Base-by-base conservation (phyloP, 1,140 invertebrate genomes). In the Anastrepha ludens region DNA sequence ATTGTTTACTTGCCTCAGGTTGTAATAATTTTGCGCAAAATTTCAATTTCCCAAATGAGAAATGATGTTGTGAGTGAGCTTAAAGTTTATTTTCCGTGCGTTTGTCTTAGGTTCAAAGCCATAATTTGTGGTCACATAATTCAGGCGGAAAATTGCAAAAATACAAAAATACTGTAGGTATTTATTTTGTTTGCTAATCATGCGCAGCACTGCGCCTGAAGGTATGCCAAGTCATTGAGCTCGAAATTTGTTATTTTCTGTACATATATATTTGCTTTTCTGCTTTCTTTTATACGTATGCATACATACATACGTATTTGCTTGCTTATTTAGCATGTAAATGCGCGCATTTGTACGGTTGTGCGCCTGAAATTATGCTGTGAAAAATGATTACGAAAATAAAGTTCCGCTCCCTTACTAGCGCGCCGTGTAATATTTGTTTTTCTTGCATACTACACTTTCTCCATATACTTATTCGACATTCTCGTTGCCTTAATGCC, bases 151-250 rank as follows among this genome's bases (percentile, higher is more conserved):
- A 74, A 47, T 74, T 74, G 70, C 70, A 13, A 47, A 74, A 74
- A 17, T 15, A 44, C 39, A 17, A 74, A 74, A 74, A 74, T 47
- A 74, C 44, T 29, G 7, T 6, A 50, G 70, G 70, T 47, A 74
- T 50, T 74, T 74, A 74, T 74, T 74, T 74, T 74, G 70, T 74
- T 74, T 17, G 70, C 70, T 47, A 74, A 74, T 74, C 39, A 74
- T 74, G 44, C 44, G 44, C 70, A 17, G 44, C 17, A 17, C 29
- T 74, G 44, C 70, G 44, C 70, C 70, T 74, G 15, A 74, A 74
- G 44, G 70, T 74, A 74, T 74, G 15, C 44, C 44, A 74, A 74
- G 70, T 74, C 70, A 74, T 47, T n/a, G 70, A 47, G 44, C 47
- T 47, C 47, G 70, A 44, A 47, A 17, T 74, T 74, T 74, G 44